Evolutionary conservation across 2,888 invertebrate genomes (phyloP), one percentile per base, ranked within the genome.

Genomic region (Spilarctia lutea): DNA sequence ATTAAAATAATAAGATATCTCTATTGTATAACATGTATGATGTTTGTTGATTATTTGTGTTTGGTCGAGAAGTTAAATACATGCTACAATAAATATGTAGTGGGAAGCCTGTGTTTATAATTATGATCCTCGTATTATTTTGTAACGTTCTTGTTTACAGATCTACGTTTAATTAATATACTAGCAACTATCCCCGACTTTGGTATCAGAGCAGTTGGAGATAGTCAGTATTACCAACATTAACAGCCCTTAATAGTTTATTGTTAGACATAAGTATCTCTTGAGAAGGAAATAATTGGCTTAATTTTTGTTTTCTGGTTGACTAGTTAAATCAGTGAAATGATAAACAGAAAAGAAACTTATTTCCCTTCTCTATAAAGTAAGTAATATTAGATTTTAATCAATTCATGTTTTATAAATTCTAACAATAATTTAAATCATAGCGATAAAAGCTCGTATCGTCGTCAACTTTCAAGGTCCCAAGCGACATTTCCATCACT

Each of bases 51-150:
- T 71, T 75, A 73, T 42, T 73, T 65, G 60, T n/a, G 27, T 72
- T 30, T 83, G 60, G 83, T 81, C 78, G 65, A 68, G 67, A 70
- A 70, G 65, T 45, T 75, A 65, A 13, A 42, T n/a, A 35, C 66
- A 42, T 68, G 24, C 30, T n/a, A 68, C 27, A 27, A 45, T 30
- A 81, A 77, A 83, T 65, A 81, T 10, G 13, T 52, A 8, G 52
- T 35, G n/a, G 4, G 18, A 35, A 73, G 30, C 45, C 27, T 75
- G 8, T 83, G 66, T 81, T 79, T 81, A 48, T 68, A 27, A 27
- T 48, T 33, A 27, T n/a, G 3, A 71, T 71, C 63, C n/a, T 30
- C 18, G 45, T 65, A 35, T 68, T 68, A 60, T 48, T 68, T 70
- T 66, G 33, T 52, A 39, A 45, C 65, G 18, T 65, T 10, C 35